Percentiles rank a stretch among this genome's conserved stretches.
Conservation (phyloP, 2,797 vertebrate species). For the Coreius guichenoti region DNA sequence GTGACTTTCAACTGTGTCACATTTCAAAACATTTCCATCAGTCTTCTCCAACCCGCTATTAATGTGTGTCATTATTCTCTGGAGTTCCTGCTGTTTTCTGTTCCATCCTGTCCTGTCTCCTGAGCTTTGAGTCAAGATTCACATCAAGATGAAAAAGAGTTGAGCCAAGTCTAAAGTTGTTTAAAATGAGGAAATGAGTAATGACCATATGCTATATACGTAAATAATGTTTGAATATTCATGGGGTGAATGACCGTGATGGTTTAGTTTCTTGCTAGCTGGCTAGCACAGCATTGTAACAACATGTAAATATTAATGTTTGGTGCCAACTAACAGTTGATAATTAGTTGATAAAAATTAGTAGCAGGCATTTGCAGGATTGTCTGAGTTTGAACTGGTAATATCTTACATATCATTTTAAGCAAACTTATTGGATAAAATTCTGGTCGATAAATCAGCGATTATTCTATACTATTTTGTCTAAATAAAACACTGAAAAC, state of each 20-base stretch:
- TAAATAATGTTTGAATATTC: constrained; percentile 20
- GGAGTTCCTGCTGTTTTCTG: constrained; percentile 17
- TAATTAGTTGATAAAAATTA: background rate
- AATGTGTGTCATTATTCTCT: constrained; percentile 42
- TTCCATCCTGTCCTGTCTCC: constrained; percentile 23
- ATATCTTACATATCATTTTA: background rate
- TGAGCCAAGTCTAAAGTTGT: constrained; percentile 7
- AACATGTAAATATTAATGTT: constrained; percentile 17
- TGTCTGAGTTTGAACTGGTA: background rate
- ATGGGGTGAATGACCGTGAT: background rate
- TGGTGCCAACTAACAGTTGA: background rate
- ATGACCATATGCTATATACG: constrained; percentile 1
- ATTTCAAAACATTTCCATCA: constrained; percentile 42
- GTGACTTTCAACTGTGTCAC: constrained; percentile 15
- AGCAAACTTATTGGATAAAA: background rate
- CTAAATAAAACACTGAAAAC: background rate
- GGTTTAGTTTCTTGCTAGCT: background rate
- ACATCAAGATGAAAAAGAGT: constrained; percentile 15
- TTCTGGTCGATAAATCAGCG: background rate
- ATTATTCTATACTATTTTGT: background rate
- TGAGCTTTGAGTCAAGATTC: constrained; percentile 9
- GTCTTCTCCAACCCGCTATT: constrained; percentile 29
- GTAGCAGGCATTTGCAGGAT: background rate
- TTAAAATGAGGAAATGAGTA: constrained; percentile 8
- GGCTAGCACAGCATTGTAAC: background rate